Evolutionary conservation across 2,797 vertebrate genomes (phyloP), one percentile per base, ranked within the genome.

Genomic region (Luscinia luscinia): DNA sequence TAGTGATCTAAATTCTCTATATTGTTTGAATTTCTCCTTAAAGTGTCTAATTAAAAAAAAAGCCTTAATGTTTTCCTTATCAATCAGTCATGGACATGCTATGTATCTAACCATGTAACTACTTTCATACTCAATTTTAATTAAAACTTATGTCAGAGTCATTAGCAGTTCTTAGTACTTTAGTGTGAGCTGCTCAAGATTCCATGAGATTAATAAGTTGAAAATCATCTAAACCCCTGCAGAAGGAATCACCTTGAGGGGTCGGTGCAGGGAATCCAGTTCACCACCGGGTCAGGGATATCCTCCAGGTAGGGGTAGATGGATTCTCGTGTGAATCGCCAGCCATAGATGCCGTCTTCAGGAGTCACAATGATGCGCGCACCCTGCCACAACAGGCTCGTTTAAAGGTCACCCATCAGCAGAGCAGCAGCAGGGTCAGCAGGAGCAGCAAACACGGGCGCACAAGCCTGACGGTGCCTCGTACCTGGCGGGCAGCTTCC

Each of bases 311-410:
- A 98, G 2, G 97, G 97, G 54, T 95, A 97, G 94, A 98, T 92
- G 45, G 84, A 34, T 79, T 98, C 84, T 70, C 97, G 97, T 5
- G 91, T 97, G 91, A 98, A 97, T 36, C 0, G 9, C 96, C 97
- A 98, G 61, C 97, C 98, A 40, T 97, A 97, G 84, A 98, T 95
- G 27, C 96, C 97, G 1, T 98, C 97, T 94, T 98, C 97, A 58
- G 98, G 97, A 41, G 97, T 98, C 90, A 97, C 97, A 95, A 97
- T 97, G 73, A 98, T 97, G 48, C 62, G 96, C 16, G 97, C 95
- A 1, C 97, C 97, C 97, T 98, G 90, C 52, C 57, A 91, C 83
- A 90, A 97, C 20, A 84, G 57, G 34, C 18, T 36, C 58, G 2
- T 83, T 95, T 82, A 77, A 51, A 43, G 9, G 20, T 24, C 54